phyloP scores from a whole-genome alignment of 2,113 vertebrate species.

The Alosa alosa region DNA sequence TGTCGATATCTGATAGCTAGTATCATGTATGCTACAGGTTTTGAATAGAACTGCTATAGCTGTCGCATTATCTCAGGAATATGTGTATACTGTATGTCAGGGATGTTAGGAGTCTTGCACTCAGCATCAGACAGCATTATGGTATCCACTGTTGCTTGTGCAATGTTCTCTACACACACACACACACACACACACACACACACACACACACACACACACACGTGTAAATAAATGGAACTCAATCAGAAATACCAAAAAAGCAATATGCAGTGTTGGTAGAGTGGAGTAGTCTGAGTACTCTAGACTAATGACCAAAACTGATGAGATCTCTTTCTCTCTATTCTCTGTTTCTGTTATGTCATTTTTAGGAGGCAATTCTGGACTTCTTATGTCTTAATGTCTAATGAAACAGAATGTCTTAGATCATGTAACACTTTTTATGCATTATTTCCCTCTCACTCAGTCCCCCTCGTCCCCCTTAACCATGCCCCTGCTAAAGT shows the following conservation, averaged over 20 bases:
- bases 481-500: slow-evolving; percentile 62
- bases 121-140: no score
- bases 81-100: no score
- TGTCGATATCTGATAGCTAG: no score
- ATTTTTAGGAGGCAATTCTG: neutral
- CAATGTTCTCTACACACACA: no score
- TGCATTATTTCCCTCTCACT: neutral
- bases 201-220: no score
- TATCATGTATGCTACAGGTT: no score
- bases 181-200: no score
- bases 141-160: no score
- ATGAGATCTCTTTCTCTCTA: neutral
- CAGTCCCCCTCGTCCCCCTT: slow-evolving; percentile 9
- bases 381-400: slow-evolving; percentile 47
- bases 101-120: no score
- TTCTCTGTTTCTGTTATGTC: neutral
- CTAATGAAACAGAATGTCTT: slow-evolving; percentile 49
- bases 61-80: no score
- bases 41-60: no score
- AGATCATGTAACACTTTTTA: slow-evolving; percentile 4
- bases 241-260: neutral
- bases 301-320: neutral
- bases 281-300: neutral
- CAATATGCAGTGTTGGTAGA: neutral
- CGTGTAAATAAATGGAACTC: neutral